These are phyloP conservation scores for Argyresthia goedartella DNA, from an alignment of 2,888 invertebrate genomes.

Conservation along the genomic window DNA sequence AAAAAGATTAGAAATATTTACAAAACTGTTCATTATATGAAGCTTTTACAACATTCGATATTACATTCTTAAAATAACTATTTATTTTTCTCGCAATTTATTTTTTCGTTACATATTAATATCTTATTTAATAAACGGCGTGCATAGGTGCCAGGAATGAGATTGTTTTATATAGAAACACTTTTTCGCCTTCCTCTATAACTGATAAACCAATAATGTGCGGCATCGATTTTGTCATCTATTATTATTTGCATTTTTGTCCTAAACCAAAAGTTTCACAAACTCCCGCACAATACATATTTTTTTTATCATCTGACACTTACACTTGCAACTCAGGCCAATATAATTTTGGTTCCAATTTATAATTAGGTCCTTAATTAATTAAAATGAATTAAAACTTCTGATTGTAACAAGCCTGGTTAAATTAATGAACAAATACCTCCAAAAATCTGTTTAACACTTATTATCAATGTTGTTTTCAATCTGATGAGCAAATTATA, in stretches of 20 bases:
- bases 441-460: no score
- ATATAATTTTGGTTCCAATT: neutral
- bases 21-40: constrained; percentile 42
- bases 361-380: no score
- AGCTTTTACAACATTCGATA: constrained; percentile 53
- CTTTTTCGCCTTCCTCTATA: no score
- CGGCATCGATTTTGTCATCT: no score
- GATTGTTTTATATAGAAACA: constrained; percentile 4
- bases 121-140: constrained; percentile 10
- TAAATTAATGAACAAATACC: no score
- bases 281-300: neutral
- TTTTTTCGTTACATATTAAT: neutral
- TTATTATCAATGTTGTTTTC: no score
- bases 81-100: neutral
- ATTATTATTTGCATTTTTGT: no score
- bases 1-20: constrained; percentile 65
- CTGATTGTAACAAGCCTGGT: no score
- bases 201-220: no score
- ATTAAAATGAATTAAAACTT: no score
- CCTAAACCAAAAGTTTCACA: no score
- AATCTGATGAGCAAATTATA: no score
- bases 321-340: constrained; percentile 23
- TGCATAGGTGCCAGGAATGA: constrained; percentile 19
- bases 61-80: constrained; percentile 10
- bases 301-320: constrained; percentile 36